Base-by-base conservation (phyloP, 1,140 invertebrate genomes). In the Limonius californicus region DNA sequence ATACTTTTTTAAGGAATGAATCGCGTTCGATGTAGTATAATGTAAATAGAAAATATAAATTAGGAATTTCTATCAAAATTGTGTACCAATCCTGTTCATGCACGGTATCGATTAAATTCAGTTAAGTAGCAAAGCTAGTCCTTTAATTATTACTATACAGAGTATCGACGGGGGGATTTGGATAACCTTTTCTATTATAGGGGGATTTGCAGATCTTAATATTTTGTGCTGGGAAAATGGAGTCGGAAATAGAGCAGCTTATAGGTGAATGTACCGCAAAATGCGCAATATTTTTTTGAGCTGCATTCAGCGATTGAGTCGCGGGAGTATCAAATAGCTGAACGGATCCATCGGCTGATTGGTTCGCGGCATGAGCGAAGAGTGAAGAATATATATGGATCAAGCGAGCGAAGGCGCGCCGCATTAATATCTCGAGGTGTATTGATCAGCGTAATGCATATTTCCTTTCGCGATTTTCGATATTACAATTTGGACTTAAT, bases 391-490 rank as follows among this genome's bases (percentile, higher is more conserved):
- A 12, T 39, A 14, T 55, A 55, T 54, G 61, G 61, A 63, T 63
- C 61, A 63, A 39, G 56, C 56, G 11, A 18, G 45, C 20, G 23
- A 55, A 64, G 62, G 57, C 57, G 57, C 57, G 56, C 54, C 62
- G 56, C 62, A 64, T 64, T 64, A 64, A 64, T 64, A 64, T 64
- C 62, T 64, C 57, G 59, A 50, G 62, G 58, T 64, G 53, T 64
- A 64, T 64, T 64, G 62, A 64, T 64, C 62, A 64, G 53, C 57
- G 59, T 64, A 64, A 64, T 64, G 62, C 62, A 64, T 64, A 64
- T 64, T 59, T 64, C 62, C 56, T 47, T 55, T 39, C 58, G 27
- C 62, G 62, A 64, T 64, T 64, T 64, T 64, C 62, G 57, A 64
- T 64, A 64, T 64, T 64, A 64, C 62, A 64, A 64, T 64, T 64